Base-by-base conservation (phyloP, 2,797 vertebrate species). In the Ateles fusciceps region DNA sequence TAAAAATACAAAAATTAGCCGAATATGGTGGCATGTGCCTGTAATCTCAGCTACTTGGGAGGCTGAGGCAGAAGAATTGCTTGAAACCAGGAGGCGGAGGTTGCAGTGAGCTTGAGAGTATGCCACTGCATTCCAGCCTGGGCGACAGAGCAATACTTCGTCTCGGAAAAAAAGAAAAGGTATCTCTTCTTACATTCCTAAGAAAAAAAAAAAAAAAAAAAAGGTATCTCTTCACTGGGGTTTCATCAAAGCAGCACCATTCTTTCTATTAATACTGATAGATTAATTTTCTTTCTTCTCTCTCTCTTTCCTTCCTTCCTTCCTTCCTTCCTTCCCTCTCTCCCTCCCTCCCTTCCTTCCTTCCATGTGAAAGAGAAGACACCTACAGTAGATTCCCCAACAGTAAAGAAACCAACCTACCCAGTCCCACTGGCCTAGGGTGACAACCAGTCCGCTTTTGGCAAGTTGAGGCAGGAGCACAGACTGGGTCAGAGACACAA, bases 21-120 rank as follows among this genome's bases (percentile, higher is more conserved):
- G 0, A 15, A 30, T 7, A 0, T 33, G 30, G 14, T 64, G 61
- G 30, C 0, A 1, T 3, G 14, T 1, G 0, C 61, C 61, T 64
- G 30, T 64, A n/a, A 33, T 64, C 61, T 15, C 61, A 64, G 30
- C 61, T n/a, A 64, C 61, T n/a, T 4, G 0, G 7, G 33, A 64
- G 61, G 15, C 61, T n/a, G 33, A 64, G 61, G 61, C 61, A n/a
- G 61, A 33, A 64, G 61, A 17, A 64, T 17, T 33, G 61, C 15
- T 15, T 64, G 30, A 64, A 64, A 30, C 30, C 7, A 7, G 61
- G 30, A n/a, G 30, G 30, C 7, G 6, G 61, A 33, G 7, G 30
- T 64, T n/a, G 30, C 61, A 4, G 15, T 17, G 15, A 64, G 61
- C 61, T 4, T 4, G 30, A 64, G 61, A 64, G 17, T 1, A 0